Evolutionary conservation across 2,888 invertebrate genomes (phyloP), one percentile per base, ranked within the genome.

Genomic region (Clitarchus hookeri): DNA sequence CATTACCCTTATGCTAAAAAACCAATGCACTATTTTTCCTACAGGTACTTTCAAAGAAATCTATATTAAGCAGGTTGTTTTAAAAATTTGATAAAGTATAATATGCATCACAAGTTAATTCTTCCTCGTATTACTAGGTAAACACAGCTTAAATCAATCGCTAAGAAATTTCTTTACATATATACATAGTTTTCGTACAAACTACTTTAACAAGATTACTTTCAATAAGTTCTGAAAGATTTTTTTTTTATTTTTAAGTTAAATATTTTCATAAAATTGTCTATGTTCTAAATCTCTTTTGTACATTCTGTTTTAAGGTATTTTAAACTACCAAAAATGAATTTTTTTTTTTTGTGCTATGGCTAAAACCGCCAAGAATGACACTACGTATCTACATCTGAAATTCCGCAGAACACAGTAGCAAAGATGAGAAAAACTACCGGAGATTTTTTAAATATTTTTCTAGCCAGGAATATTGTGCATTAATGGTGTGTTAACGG

Each of bases 161-260:
- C 65, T 65, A 65, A 23, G 65, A 65, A 23, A 16, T n/a, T 65
- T 65, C 65, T 65, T 65, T 65, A 65, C 65, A 65, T 65, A 65
- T 65, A 65, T 65, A 65, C 65, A 65, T 65, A 65, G 65, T 65
- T 65, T 65, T 65, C n/a, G 65, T 65, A 65, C n/a, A 65, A 65
- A 65, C 65, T 65, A 65, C 65, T 23, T 23, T 65, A 65, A 65
- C 65, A 65, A 65, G 65, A 65, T 65, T n/a, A 65, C 65, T 65
- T 65, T 65, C 65, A 65, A n/a, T 65, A 65, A 65, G 65, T 19
- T 65, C n/a, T 65, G 65, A 65, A 65, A 65, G 65, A 65, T 65
- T 65, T 65, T 65, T 65, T 65, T 65, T 65, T 65, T n/a, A 65
- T 65, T 65, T 65, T 65, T 65, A 65, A 65, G 19, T 65, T 9